phyloP scores from a whole-genome alignment of 2,888 invertebrate species.

The Tachina fera region DNA sequence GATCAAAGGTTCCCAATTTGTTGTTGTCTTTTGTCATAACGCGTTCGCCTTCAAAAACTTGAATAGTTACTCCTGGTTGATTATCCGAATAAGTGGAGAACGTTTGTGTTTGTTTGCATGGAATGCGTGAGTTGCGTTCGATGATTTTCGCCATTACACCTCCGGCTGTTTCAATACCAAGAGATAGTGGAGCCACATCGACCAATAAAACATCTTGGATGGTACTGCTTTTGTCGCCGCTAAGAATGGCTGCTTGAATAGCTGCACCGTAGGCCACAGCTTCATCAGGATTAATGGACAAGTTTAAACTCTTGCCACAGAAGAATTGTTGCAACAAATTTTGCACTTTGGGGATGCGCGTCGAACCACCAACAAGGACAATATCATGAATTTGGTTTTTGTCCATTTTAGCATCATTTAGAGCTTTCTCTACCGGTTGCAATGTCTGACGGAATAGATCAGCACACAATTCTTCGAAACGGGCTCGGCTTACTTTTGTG shows the following conservation, averaged over 20 bases:
- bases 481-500: slow-evolving; percentile 88
- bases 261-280: slow-evolving; percentile 92
- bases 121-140: slow-evolving; percentile 88
- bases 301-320: slow-evolving; percentile 88
- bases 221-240: slow-evolving; percentile 87
- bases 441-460: slow-evolving; percentile 89
- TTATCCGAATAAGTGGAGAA: slow-evolving; percentile 93
- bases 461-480: slow-evolving; percentile 89
- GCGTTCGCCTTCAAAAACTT: slow-evolving; percentile 90
- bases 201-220: slow-evolving; percentile 90
- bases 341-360: slow-evolving; percentile 91
- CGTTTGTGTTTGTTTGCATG: slow-evolving; percentile 88
- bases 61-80: slow-evolving; percentile 89
- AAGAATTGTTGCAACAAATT: slow-evolving; percentile 89
- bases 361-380: slow-evolving; percentile 92
- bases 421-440: slow-evolving; percentile 90
- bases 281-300: slow-evolving; percentile 91
- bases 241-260: slow-evolving; percentile 89
- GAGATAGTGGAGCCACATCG: slow-evolving; percentile 87
- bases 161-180: slow-evolving; percentile 91
- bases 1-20: slow-evolving; percentile 96
- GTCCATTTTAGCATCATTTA: slow-evolving; percentile 91
- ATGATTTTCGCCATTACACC: slow-evolving; percentile 92
- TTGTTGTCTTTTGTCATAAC: slow-evolving; percentile 98
- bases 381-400: slow-evolving; percentile 90